These are phyloP conservation scores for Dermatemys mawii DNA, from an alignment of 2,113 vertebrate genomes.

Conservation along the genomic window DNA sequence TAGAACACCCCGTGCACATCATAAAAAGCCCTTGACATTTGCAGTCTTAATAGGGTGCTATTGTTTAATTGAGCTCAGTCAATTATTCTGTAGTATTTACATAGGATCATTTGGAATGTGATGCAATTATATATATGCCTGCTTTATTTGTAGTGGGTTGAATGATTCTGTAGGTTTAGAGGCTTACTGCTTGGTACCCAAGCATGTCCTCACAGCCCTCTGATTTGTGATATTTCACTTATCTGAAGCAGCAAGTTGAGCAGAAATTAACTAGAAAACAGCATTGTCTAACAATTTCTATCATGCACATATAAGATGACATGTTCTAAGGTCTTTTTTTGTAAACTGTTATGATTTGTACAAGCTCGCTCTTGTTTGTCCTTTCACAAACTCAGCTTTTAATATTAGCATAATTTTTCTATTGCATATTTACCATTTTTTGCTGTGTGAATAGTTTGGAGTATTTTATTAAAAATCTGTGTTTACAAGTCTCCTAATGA, in stretches of 20 bases:
- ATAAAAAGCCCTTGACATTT: neutral
- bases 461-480: neutral
- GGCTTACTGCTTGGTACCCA: neutral
- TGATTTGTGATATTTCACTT: neutral
- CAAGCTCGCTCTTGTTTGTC: slow-evolving; percentile 45
- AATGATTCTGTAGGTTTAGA: neutral
- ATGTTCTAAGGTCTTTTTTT: slow-evolving; percentile 46
- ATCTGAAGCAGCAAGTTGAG: slow-evolving; percentile 1
- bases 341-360: slow-evolving; percentile 60
- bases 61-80: neutral
- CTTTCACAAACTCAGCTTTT: neutral
- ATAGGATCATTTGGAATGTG: neutral
- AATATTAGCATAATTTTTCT: neutral
- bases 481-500: neutral
- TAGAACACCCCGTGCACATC: neutral
- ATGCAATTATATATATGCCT: neutral
- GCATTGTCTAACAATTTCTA: neutral
- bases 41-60: neutral
- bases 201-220: slow-evolving; percentile 6
- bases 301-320: neutral
- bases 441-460: neutral
- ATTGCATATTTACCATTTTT: neutral
- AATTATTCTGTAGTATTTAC: neutral
- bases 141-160: neutral
- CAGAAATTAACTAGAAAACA: slow-evolving; percentile 1